Evolutionary conservation across 92 coral and sea anemone species (phyloP).

Genomic region (Phenganax marumi): DNA sequence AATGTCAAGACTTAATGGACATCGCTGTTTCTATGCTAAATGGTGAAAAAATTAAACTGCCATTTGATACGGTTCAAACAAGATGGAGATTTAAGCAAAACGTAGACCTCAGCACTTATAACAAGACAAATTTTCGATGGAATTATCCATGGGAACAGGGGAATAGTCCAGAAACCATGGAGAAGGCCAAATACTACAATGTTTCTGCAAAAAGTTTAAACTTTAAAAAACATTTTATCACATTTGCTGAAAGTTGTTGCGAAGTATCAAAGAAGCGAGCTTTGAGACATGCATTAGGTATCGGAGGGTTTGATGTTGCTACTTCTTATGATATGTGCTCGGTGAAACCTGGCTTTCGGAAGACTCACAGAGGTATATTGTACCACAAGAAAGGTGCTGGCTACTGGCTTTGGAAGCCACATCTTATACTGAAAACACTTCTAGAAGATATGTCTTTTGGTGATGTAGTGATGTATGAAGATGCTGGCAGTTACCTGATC

Average conservation of each 20-base stretch:
- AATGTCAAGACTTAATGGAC: constrained; percentile 6
- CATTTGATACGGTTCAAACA: constrained; percentile 4
- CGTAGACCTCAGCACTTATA: constrained; percentile 19
- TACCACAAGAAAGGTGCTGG: constrained; percentile 30
- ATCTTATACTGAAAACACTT: constrained; percentile 21
- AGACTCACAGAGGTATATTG: constrained; percentile 11
- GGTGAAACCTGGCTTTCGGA: constrained; percentile 24
- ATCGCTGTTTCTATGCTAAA: constrained; percentile 26
- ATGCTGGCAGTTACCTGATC: constrained; percentile 32
- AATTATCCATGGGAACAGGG: constrained; percentile 36
- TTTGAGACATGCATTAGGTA: not conserved
- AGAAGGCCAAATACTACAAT: not conserved
- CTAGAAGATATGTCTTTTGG: constrained; percentile 30
- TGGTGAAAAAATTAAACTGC: constrained; percentile 37
- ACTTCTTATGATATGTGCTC: constrained; percentile 30
- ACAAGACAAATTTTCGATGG: constrained; percentile 15
- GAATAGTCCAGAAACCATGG: constrained; percentile 18
- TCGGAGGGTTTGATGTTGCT: constrained; percentile 29
- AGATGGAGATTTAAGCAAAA: constrained; percentile 34
- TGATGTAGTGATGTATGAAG: constrained; percentile 26
- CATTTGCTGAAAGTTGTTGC: constrained; percentile 36
- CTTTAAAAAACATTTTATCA: constrained; percentile 2
- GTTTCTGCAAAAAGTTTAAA: constrained; percentile 15
- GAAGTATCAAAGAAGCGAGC: constrained; percentile 33
- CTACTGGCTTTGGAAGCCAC: constrained; percentile 39